Percentiles rank a stretch among this genome's conserved stretches.
Evolutionary conservation across 1,140 invertebrate genomes (phyloP).

Genomic region (Holotrichia oblita): DNA sequence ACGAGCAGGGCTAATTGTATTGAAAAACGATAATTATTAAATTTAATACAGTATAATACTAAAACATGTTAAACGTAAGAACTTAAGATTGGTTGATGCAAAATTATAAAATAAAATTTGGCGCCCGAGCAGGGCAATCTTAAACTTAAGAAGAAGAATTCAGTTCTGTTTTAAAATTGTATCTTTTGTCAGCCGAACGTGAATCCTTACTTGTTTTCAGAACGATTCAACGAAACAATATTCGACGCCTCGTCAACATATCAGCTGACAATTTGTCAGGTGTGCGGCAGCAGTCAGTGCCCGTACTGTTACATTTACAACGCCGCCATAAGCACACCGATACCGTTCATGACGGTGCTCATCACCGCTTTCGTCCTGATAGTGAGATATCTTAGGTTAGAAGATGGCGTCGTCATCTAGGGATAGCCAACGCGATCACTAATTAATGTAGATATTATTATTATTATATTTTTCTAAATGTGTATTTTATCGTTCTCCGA

Average conservation of each 20-base stretch:
- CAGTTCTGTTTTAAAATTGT: no score
- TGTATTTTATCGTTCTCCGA: slow-evolving; percentile 7
- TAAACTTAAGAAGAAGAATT: no score
- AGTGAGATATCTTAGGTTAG: slow-evolving; percentile 57
- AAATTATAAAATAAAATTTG: no score
- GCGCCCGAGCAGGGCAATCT: no score
- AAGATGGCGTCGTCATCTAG: slow-evolving; percentile 49
- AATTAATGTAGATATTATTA: slow-evolving; percentile 25
- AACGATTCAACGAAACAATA: slow-evolving; percentile 93
- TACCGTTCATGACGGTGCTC: slow-evolving; percentile 57
- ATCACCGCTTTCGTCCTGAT: slow-evolving; percentile 56
- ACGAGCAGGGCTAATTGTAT: no score
- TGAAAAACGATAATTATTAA: no score
- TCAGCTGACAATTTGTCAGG: slow-evolving; percentile 93
- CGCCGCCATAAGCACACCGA: slow-evolving; percentile 63
- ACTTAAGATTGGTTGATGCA: no score
- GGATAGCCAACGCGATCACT: slow-evolving; percentile 30
- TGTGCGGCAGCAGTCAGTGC: slow-evolving; percentile 98
- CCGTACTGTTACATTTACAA: slow-evolving; percentile 96
- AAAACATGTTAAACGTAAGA: no score
- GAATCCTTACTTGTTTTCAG: slow-evolving; percentile 74
- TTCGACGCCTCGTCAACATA: slow-evolving; percentile 91
- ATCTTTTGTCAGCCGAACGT: no score
- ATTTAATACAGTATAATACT: no score
- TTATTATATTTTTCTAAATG: slow-evolving; percentile 27